Conservation (phyloP, 1,140 invertebrate species). For the Choristoneura fumiferana region DNA sequence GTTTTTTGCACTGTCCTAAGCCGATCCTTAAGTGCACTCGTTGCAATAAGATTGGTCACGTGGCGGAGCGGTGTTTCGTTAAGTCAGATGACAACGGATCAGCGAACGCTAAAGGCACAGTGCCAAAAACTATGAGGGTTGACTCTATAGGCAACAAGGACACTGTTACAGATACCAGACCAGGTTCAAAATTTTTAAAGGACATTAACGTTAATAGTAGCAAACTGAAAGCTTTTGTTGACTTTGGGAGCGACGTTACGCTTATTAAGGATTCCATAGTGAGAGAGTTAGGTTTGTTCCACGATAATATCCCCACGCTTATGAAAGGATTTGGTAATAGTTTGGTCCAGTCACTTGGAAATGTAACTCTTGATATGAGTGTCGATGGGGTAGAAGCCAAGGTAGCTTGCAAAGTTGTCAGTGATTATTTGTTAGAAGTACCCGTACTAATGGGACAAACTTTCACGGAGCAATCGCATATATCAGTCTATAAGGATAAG, state of each 20-base stretch:
- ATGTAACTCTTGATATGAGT: background rate
- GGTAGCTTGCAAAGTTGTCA: constrained; percentile 19
- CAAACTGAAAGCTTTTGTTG: constrained; percentile 2
- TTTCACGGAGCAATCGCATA: too few species aligned
- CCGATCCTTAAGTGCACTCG: background rate
- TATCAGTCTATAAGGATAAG: too few species aligned
- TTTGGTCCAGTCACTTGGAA: background rate
- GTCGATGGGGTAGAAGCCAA: background rate
- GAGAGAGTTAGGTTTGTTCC: background rate
- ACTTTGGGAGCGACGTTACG: constrained; percentile 11
- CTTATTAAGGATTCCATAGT: background rate
- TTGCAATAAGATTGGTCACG: constrained; percentile 5
- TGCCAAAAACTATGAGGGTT: constrained; percentile 5
- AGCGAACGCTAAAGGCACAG: background rate
- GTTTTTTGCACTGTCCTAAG: background rate
- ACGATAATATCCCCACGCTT: background rate
- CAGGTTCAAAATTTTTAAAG: background rate
- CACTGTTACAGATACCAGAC: background rate
- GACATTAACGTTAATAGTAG: background rate
- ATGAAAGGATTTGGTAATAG: constrained; percentile 11
- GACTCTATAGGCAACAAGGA: background rate
- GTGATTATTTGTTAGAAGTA: constrained; percentile 17
- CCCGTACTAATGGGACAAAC: too few species aligned
- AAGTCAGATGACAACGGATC: constrained; percentile 3
- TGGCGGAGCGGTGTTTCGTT: background rate